Evolutionary conservation across 2,113 vertebrate species (phyloP), one percentile per base, ranked within the genome.

Genomic region (Actenoides lindsayi): DNA sequence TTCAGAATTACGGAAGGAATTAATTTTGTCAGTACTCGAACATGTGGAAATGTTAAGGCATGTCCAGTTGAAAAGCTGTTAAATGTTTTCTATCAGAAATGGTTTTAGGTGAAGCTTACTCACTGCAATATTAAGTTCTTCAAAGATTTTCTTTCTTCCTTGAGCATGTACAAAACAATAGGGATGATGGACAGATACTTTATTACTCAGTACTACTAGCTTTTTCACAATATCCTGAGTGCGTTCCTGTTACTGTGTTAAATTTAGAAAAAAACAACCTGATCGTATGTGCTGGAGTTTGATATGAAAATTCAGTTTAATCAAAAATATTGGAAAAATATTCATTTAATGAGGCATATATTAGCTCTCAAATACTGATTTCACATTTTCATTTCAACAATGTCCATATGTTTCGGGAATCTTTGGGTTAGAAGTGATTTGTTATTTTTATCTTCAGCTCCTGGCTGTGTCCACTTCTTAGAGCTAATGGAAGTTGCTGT

Each of bases 361-460:
- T 87, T 63, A 91, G 18, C 51, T 91, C 23, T 90, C 44, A 51
- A 60, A 39, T 85, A 83, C 65, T 91, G 56, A 39, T 31, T 93
- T 91, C 65, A 82, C 53, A 37, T 86, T 94, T 96, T 69, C 27
- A 80, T 90, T 88, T 86, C 53, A 90, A 54, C n/a, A 74, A 31
- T 37, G 31, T 79, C 87, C 48, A 13, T 56, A 65, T 14, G 13
- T 73, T 90, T 92, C 44, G 57, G 70, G n/a, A 93, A 76, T 73
- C 82, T 83, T 73, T 86, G 63, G 19, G 41, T 90, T 90, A 86
- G 71, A 83, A 85, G 19, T 59, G 24, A 44, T 80, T 69, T 62
- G 50, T 4, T 76, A 77, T 88, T 95, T 96, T 92, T 92, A 67
- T 74, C 79, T 88, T 95, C 88, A 93, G 59, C 35, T 96, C 20